Evolutionary conservation across 2,888 invertebrate genomes (phyloP).

Genomic region (Macroteleia sp.): DNA sequence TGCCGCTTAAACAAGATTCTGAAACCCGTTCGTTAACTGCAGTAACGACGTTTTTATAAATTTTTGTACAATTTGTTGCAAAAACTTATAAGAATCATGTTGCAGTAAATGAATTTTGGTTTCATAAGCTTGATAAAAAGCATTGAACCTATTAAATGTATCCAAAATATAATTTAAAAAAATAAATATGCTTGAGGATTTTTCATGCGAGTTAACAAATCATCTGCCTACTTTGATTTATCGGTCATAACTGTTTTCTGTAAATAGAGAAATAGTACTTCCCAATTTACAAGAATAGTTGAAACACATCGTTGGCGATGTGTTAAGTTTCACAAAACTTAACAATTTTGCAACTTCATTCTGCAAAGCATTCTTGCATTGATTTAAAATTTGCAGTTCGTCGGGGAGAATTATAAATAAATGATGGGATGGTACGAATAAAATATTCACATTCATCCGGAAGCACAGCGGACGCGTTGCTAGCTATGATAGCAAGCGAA

Average conservation of each 20-base stretch:
- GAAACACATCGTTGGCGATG: background rate
- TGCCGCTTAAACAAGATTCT: too few relatives aligned
- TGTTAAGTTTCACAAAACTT: background rate
- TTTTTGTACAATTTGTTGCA: background rate
- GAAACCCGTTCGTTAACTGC: background rate
- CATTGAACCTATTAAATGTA: slow-evolving; percentile 1
- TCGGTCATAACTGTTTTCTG: background rate
- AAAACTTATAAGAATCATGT: background rate
- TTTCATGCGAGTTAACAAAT: background rate
- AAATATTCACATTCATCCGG: slow-evolving; percentile 8
- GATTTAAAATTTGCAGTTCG: too few relatives aligned
- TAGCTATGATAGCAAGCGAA: slow-evolving; percentile 47
- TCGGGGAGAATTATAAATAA: slow-evolving; percentile 5
- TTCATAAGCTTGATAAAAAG: background rate
- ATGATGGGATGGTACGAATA: background rate
- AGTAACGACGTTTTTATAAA: background rate
- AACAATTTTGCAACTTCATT: too few relatives aligned
- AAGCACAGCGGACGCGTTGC: slow-evolving; percentile 17
- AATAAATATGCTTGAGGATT: slow-evolving; percentile 3
- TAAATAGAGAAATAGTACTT: background rate
- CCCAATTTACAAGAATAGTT: background rate
- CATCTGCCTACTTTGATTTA: background rate
- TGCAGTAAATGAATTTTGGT: slow-evolving; percentile 9
- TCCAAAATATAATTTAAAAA: slow-evolving; percentile 4
- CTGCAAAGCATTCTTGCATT: too few relatives aligned